A percentile compares a stretch with the other conserved stretches of the same genome.
Conservation (phyloP, 1,140 invertebrate species). For the Caenorhabditis latens region DNA sequence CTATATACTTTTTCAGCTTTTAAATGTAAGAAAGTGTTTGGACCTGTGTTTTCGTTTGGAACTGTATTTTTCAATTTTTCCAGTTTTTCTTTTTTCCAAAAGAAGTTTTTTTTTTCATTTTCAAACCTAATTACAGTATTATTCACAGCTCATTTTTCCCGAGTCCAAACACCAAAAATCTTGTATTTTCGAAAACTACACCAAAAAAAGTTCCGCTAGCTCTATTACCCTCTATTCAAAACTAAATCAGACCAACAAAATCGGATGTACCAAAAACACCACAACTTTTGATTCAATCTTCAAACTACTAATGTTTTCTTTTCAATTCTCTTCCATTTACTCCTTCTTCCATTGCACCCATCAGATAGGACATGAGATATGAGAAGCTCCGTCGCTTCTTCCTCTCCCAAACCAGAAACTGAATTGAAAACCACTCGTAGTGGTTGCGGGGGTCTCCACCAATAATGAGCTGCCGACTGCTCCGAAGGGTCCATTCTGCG, state of each 20-base stretch:
- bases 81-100: too few species aligned
- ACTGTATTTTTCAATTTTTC: too few species aligned
- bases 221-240: neutral
- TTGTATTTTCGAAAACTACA: too few species aligned
- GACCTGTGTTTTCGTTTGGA: too few species aligned
- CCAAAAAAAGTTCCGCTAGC: too few species aligned
- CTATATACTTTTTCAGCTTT: too few species aligned
- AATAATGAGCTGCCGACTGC: slow-evolving; percentile 55
- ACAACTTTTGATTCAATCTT: slow-evolving; percentile 1
- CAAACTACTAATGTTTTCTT: neutral
- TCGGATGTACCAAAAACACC: too few species aligned
- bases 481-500: slow-evolving; percentile 28
- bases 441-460: slow-evolving; percentile 46
- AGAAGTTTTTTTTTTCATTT: too few species aligned
- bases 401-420: slow-evolving; percentile 41
- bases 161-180: too few species aligned
- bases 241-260: neutral
- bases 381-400: slow-evolving; percentile 18
- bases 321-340: neutral
- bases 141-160: too few species aligned
- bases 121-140: too few species aligned
- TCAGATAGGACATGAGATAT: slow-evolving; percentile 55
- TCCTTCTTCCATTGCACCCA: slow-evolving; percentile 29
- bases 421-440: slow-evolving; percentile 55
- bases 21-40: too few species aligned